A percentile compares a stretch with the other conserved stretches of the same genome.
These are phyloP conservation scores for Congeria kusceri DNA, from an alignment of 2,888 invertebrate species.

Conservation along the genomic window DNA sequence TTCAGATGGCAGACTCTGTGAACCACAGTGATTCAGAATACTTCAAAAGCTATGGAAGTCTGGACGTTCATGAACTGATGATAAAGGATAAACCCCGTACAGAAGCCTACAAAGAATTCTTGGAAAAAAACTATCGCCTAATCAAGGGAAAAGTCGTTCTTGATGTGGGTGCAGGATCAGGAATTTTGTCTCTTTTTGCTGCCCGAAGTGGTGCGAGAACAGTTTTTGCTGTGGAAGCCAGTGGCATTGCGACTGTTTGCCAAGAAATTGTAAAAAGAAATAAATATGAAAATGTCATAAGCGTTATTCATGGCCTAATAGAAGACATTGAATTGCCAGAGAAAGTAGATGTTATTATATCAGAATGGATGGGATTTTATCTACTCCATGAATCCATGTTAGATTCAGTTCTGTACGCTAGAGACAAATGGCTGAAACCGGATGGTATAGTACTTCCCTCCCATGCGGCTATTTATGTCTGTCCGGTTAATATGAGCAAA, in stretches of 20 bases:
- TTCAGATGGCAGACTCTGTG: not conserved
- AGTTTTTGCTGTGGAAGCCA: conserved; percentile 84
- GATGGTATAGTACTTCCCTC: conserved; percentile 83
- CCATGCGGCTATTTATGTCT: conserved; percentile 76
- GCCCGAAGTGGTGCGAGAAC: conserved; percentile 83
- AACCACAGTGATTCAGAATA: conserved; percentile 63
- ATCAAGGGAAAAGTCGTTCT: conserved; percentile 86
- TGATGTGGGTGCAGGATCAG: conserved; percentile 85
- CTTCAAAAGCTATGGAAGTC: conserved; percentile 81
- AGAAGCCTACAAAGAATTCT: conserved; percentile 81
- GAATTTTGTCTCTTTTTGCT: conserved; percentile 83
- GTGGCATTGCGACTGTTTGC: conserved; percentile 77
- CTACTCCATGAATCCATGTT: conserved; percentile 85
- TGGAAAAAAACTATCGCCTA: conserved; percentile 79
- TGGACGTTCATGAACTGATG: conserved; percentile 83
- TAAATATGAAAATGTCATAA: conserved; percentile 74
- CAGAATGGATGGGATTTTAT: conserved; percentile 86
- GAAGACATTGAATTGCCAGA: conserved; percentile 80
- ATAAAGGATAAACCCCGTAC: conserved; percentile 83
- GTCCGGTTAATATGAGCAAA: conserved; percentile 81
- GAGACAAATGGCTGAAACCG: conserved; percentile 80
- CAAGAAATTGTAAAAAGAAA: conserved; percentile 79
- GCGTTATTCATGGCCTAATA: conserved; percentile 78
- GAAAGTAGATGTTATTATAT: conserved; percentile 83
- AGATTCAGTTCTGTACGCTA: conserved; percentile 81